A percentile compares a stretch with the other conserved stretches of the same genome.
Evolutionary conservation across 2,797 vertebrate genomes (phyloP).

Genomic region (Geotrypetes seraphini): DNA sequence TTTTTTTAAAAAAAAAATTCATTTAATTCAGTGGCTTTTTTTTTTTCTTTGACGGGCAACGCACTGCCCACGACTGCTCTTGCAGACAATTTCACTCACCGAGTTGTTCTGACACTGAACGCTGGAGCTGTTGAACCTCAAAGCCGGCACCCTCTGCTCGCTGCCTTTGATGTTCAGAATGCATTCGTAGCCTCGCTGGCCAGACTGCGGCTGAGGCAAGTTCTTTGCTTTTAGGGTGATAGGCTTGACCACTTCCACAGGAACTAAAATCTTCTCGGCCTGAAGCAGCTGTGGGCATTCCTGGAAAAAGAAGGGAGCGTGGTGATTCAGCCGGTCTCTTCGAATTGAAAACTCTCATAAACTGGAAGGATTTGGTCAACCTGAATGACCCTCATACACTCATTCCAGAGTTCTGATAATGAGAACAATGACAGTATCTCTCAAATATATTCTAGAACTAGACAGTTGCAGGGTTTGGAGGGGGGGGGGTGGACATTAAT

Average conservation of each 20-base stretch:
- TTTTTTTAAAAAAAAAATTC: too few species aligned
- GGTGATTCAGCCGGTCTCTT: too few species aligned
- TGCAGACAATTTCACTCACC: constrained; percentile 57
- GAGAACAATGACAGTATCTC: too few species aligned
- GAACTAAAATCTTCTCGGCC: constrained; percentile 83
- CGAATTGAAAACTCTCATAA: too few species aligned
- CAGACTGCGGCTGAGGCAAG: constrained; percentile 90
- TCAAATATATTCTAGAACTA: too few species aligned
- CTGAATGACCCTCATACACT: too few species aligned
- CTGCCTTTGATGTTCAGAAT: constrained; percentile 83
- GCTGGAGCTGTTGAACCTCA: constrained; percentile 94
- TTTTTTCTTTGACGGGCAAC: too few species aligned
- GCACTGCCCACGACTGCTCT: neutral
- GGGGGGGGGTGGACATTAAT: too few species aligned
- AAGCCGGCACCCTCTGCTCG: constrained; percentile 82
- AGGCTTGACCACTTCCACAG: constrained; percentile 86
- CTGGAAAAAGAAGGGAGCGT: constrained; percentile 50
- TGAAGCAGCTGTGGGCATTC: constrained; percentile 91
- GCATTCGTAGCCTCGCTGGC: constrained; percentile 90
- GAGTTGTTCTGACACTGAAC: constrained; percentile 98
- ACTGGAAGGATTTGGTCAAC: too few species aligned
- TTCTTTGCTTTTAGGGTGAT: constrained; percentile 91
- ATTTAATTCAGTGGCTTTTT: too few species aligned
- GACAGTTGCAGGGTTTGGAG: too few species aligned
- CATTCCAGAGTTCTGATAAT: too few species aligned